Evolutionary conservation across 2,113 vertebrate species (phyloP).

Genomic region (Engystomops pustulosus): DNA sequence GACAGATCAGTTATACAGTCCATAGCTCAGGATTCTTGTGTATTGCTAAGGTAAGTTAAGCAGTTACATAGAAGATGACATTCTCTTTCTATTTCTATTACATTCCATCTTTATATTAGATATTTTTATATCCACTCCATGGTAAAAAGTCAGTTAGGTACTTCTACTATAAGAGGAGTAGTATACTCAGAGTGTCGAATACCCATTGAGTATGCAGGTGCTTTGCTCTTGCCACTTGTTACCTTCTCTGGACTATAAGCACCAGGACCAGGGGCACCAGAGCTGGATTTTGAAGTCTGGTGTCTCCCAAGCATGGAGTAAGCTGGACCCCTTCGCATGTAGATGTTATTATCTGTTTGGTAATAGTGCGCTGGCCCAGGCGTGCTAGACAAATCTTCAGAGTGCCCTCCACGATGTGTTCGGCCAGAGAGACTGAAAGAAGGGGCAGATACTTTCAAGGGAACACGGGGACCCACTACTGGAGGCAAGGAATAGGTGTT

Average conservation of each 20-base stretch:
- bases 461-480: slow-evolving; percentile 76
- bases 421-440: slow-evolving; percentile 75
- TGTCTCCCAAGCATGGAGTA: slow-evolving; percentile 84
- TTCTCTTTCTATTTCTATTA: too few relatives aligned
- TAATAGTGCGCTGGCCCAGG: slow-evolving; percentile 83
- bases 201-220: slow-evolving; percentile 81
- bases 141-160: slow-evolving; percentile 62
- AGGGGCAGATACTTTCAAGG: slow-evolving; percentile 78
- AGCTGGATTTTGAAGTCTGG: slow-evolving; percentile 50
- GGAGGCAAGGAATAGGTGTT: slow-evolving; percentile 84
- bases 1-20: too few relatives aligned
- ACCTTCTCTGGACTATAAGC: slow-evolving; percentile 81
- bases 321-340: slow-evolving; percentile 75
- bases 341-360: slow-evolving; percentile 76
- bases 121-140: neutral
- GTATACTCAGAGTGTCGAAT: slow-evolving; percentile 79
- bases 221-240: slow-evolving; percentile 67
- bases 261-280: slow-evolving; percentile 77
- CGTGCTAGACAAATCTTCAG: slow-evolving; percentile 76
- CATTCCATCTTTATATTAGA: too few relatives aligned
- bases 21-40: too few relatives aligned
- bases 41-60: too few relatives aligned
- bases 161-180: slow-evolving; percentile 71
- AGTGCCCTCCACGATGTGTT: slow-evolving; percentile 62
- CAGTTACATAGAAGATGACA: too few relatives aligned